These are phyloP conservation scores for Mesorhabditis spiculigera DNA, from an alignment of 2,888 invertebrate species.

Conservation along the genomic window DNA sequence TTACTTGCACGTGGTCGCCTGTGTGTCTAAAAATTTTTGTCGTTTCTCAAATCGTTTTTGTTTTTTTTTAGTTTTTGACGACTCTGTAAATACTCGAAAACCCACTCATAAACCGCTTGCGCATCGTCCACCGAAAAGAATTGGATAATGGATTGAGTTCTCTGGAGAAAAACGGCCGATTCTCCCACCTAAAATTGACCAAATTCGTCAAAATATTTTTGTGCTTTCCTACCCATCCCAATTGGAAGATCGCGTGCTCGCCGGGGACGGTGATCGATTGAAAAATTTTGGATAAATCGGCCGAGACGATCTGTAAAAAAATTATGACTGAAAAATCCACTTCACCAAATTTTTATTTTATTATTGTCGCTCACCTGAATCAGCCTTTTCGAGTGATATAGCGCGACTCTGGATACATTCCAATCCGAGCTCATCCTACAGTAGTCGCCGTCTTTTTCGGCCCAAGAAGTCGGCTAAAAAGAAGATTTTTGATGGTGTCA, in stretches of 20 bases:
- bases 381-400: neutral
- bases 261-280: slow-evolving; percentile 10
- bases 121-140: neutral
- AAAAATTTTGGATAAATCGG: slow-evolving; percentile 22
- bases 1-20: neutral
- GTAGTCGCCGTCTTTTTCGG: slow-evolving; percentile 17
- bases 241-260: slow-evolving; percentile 16
- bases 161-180: neutral
- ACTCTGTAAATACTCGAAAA: neutral
- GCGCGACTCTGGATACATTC: neutral
- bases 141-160: neutral
- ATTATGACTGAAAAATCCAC: neutral
- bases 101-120: neutral
- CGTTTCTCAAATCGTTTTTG: too few relatives aligned
- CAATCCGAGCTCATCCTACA: slow-evolving; percentile 8
- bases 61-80: neutral
- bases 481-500: neutral
- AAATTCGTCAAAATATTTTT: neutral
- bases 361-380: neutral
- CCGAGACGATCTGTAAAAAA: slow-evolving; percentile 20
- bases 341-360: slow-evolving; percentile 8
- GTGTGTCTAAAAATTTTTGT: neutral
- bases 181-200: neutral
- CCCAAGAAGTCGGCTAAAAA: slow-evolving; percentile 20
- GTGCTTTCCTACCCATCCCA: slow-evolving; percentile 22